A percentile compares a stretch with the other conserved stretches of the same genome.
Evolutionary conservation across 2,113 vertebrate species (phyloP).

Genomic region (Alexandromys fortis): DNA sequence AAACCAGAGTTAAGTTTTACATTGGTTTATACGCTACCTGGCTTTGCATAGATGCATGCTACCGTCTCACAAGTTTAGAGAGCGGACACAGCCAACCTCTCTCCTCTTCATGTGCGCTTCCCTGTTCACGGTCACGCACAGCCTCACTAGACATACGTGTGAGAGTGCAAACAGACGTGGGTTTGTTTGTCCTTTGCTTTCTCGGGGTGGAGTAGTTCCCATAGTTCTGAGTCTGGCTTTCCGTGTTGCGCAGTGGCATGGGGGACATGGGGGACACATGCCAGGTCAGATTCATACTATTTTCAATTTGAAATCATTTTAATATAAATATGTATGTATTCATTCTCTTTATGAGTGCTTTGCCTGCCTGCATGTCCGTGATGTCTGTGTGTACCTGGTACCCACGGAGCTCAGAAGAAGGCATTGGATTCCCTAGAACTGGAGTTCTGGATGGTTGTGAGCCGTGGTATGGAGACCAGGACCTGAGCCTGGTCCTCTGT

Average conservation of each 20-base stretch:
- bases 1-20: neutral
- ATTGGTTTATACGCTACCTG: neutral
- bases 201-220: neutral
- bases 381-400: no score
- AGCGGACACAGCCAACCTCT: neutral
- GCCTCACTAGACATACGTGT: fast-evolving
- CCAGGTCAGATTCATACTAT: neutral
- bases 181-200: neutral
- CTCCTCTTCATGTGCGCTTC: neutral
- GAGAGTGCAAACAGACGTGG: neutral
- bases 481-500: neutral
- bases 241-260: no score
- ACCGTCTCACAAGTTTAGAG: neutral
- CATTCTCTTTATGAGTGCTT: neutral
- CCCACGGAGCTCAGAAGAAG: neutral
- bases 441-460: neutral
- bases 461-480: neutral
- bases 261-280: neutral
- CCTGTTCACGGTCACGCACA: neutral
- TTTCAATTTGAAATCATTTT: neutral
- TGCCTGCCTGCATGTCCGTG: neutral
- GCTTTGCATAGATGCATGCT: neutral
- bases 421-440: neutral
- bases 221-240: neutral
- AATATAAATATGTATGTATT: neutral